Evolutionary conservation across 2,888 invertebrate genomes (phyloP).

Genomic region (Diarsia mendica): DNA sequence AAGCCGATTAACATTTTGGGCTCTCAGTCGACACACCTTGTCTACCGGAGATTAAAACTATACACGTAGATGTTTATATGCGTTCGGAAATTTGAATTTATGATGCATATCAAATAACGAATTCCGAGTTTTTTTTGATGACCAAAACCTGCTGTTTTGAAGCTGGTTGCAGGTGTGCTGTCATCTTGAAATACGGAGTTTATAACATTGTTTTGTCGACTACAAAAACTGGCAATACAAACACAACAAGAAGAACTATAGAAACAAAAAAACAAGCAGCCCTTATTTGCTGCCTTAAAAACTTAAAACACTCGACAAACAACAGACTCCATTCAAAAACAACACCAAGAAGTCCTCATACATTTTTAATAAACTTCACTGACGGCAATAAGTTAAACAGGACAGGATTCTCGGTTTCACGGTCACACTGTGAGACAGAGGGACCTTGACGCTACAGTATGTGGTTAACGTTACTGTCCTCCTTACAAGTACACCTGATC

Average conservation of each 20-base stretch:
- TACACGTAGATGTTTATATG: slow-evolving; percentile 34
- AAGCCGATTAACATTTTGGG: slow-evolving; percentile 78
- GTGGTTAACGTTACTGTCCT: slow-evolving; percentile 80
- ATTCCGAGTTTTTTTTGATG: slow-evolving; percentile 44
- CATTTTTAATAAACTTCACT: slow-evolving; percentile 60
- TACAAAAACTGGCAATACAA: slow-evolving; percentile 29
- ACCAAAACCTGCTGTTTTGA: slow-evolving; percentile 35
- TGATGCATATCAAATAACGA: slow-evolving; percentile 55
- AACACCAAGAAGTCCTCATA: slow-evolving; percentile 53
- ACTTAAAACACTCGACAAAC: slow-evolving; percentile 35
- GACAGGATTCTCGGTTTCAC: slow-evolving; percentile 76
- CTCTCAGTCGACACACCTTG: slow-evolving; percentile 55
- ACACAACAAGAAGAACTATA: slow-evolving; percentile 20
- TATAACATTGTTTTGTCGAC: slow-evolving; percentile 9
- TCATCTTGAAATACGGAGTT: slow-evolving; percentile 17
- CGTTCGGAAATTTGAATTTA: slow-evolving; percentile 46
- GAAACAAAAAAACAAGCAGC: slow-evolving; percentile 38
- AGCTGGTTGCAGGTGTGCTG: slow-evolving; percentile 23
- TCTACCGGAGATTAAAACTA: slow-evolving; percentile 61
- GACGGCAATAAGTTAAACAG: slow-evolving; percentile 72
- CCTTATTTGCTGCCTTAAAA: slow-evolving; percentile 32
- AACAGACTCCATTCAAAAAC: slow-evolving; percentile 37
- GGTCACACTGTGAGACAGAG: slow-evolving; percentile 77
- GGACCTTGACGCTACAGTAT: slow-evolving; percentile 82
- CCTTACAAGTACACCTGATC: slow-evolving; percentile 85